These are phyloP conservation scores for Macrotus californicus DNA, from an alignment of 2,113 vertebrate genomes.

Conservation along the genomic window DNA sequence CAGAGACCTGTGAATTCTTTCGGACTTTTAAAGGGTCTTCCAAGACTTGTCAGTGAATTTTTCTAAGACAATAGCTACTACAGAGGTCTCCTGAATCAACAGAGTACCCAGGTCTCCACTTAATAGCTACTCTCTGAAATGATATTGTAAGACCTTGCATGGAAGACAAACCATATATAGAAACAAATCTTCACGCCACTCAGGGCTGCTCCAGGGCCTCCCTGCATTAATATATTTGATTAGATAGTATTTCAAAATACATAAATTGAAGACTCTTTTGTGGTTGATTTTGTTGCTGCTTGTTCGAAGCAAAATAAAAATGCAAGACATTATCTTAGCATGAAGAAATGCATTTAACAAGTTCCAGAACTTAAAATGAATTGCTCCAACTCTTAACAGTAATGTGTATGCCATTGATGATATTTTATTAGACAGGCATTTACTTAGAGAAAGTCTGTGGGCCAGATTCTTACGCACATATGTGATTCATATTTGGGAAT, in stretches of 20 bases:
- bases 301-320: slow-evolving; percentile 28
- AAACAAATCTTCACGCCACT: background rate
- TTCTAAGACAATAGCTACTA: background rate
- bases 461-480: slow-evolving; percentile 61
- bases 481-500: slow-evolving; percentile 50
- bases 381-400: background rate
- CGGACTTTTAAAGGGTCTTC: background rate
- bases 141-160: background rate
- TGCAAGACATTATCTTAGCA: slow-evolving; percentile 61
- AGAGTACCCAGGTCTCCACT: background rate
- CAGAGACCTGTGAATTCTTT: background rate
- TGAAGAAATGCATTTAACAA: slow-evolving; percentile 69
- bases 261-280: background rate
- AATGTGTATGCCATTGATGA: slow-evolving; percentile 45
- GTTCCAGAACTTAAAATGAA: slow-evolving; percentile 52
- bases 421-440: slow-evolving; percentile 70
- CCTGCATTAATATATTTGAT: background rate
- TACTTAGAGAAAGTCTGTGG: slow-evolving; percentile 73
- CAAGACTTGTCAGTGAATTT: background rate
- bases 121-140: background rate
- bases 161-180: background rate
- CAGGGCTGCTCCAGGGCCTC: background rate
- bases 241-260: slow-evolving; percentile 45
- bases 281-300: slow-evolving; percentile 21
- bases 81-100: background rate